Base-by-base conservation (phyloP, 2,797 vertebrate genomes). In the Pseudochirops corinnae region DNA sequence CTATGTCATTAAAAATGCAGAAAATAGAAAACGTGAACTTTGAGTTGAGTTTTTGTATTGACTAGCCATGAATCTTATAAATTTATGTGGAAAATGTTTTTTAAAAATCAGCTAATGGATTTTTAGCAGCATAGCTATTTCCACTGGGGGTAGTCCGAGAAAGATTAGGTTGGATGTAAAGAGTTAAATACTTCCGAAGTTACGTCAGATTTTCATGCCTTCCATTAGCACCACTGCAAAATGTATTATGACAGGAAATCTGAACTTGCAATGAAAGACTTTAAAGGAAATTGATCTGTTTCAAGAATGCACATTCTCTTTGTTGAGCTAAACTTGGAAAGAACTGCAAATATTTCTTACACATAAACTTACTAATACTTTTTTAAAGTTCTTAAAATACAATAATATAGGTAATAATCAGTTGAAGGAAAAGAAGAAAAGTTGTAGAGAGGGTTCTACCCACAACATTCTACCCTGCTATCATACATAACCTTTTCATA, bases 231-330 rank as follows among this genome's bases (percentile, higher is more conserved):
- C 0, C 7, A 0, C 0, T 97, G 56, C 6, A 93, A 92, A 95
- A 92, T 96, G 18, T 95, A 93, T 95, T 95, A 90, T 90, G 93
- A 93, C 39, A 95, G 90, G 6, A 97, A 97, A 95, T 50, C 94
- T 31, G 95, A 26, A 92, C 16, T 96, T 93, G n/a, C 29, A 55
- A 90, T 96, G 93, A n/a, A 56, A 87, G 93, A 52, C 96, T 93
- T 96, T 95, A 93, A 94, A 94, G 96, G 55, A 56, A n/a, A 87
- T 56, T 50, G 21, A 95, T 96, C 92, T 93, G 93, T 60, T 92
- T 87, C 82, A 58, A 14, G 0, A 87, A 50, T 93, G 11, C 74
- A 11, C 31, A 92, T 95, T 0, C 1, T 2, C n/a, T 95, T 24
- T 93, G 3, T 96, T 92, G 12, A 94, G 6, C 4, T 29, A 93